Conservation (phyloP, 1,140 invertebrate genomes). For the Lucilia cuprina region DNA sequence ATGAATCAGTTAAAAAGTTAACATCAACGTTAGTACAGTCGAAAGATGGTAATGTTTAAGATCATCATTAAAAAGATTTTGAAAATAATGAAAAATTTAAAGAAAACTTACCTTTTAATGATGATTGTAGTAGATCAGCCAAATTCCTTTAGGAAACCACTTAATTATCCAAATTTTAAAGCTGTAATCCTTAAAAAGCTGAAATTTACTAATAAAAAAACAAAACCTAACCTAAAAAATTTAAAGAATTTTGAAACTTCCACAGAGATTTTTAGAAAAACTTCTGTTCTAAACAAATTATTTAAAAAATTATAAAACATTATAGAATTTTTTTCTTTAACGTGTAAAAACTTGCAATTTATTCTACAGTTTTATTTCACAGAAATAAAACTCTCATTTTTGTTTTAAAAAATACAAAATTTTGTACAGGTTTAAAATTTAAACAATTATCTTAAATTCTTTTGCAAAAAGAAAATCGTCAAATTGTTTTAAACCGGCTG, state of each 20-base stretch:
- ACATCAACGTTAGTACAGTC: slow-evolving; percentile 57
- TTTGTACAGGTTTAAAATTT: slow-evolving; percentile 37
- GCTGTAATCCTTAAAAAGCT: no score
- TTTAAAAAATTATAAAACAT: background rate
- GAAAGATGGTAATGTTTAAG: slow-evolving; percentile 62
- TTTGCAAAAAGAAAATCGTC: slow-evolving; percentile 10
- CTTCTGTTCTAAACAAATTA: no score
- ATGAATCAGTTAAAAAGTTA: slow-evolving; percentile 34
- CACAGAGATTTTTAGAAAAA: no score
- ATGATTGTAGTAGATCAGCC: background rate
- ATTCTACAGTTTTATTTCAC: slow-evolving; percentile 39
- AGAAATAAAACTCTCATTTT: slow-evolving; percentile 38
- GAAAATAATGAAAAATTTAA: background rate
- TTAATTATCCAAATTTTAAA: no score
- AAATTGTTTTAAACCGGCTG: slow-evolving; percentile 35
- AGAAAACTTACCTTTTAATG: background rate
- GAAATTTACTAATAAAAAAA: no score
- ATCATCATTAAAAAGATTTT: slow-evolving; percentile 31
- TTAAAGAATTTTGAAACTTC: no score
- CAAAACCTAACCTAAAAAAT: no score
- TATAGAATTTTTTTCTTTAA: slow-evolving; percentile 17
- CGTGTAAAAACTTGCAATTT: slow-evolving; percentile 39
- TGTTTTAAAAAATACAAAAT: background rate
- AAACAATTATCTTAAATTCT: background rate
- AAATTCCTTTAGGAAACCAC: no score